phyloP scores from a whole-genome alignment of 1,140 invertebrate genomes.

The Heliconius hermathena region DNA sequence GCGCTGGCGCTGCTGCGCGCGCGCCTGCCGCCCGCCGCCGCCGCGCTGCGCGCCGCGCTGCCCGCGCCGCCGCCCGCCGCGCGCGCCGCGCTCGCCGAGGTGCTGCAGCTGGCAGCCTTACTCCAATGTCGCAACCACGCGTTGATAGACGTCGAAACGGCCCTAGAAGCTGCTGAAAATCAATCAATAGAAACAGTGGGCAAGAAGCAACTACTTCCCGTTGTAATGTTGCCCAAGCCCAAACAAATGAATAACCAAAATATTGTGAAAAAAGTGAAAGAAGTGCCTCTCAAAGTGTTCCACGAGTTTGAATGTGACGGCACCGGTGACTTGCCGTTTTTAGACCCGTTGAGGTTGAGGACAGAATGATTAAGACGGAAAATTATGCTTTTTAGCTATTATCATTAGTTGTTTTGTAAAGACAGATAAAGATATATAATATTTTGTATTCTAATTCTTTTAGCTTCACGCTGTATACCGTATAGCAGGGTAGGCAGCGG shows the following conservation, averaged over 20 bases:
- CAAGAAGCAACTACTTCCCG: conserved; percentile 56
- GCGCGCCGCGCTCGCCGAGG: conserved; percentile 49
- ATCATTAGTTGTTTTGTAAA: conserved; percentile 47
- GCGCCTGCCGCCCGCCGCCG: conserved; percentile 56
- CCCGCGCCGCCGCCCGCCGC: conserved; percentile 46
- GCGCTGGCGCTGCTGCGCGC: conserved; percentile 63
- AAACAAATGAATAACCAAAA: conserved; percentile 39
- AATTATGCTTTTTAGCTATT: conserved; percentile 65
- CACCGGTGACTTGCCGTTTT: conserved; percentile 59
- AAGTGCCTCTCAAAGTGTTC: conserved; percentile 72
- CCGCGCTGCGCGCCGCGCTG: conserved; percentile 52
- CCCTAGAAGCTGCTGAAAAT: conserved; percentile 70
- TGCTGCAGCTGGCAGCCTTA: conserved; percentile 67
- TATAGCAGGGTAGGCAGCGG: too few species aligned
- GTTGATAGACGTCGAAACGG: conserved; percentile 72
- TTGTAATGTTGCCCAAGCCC: conserved; percentile 40
- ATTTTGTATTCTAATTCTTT: too few species aligned
- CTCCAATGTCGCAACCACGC: conserved; percentile 73
- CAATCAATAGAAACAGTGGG: conserved; percentile 53
- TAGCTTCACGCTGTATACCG: too few species aligned
- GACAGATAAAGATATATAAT: too few species aligned
- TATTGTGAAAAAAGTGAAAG: conserved; percentile 54
- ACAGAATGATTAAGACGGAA: conserved; percentile 73
- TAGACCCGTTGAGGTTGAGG: conserved; percentile 67
- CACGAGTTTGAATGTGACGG: conserved; percentile 61